These are phyloP conservation scores for Numenius arquata DNA, from an alignment of 2,113 vertebrate genomes.

Conservation along the genomic window DNA sequence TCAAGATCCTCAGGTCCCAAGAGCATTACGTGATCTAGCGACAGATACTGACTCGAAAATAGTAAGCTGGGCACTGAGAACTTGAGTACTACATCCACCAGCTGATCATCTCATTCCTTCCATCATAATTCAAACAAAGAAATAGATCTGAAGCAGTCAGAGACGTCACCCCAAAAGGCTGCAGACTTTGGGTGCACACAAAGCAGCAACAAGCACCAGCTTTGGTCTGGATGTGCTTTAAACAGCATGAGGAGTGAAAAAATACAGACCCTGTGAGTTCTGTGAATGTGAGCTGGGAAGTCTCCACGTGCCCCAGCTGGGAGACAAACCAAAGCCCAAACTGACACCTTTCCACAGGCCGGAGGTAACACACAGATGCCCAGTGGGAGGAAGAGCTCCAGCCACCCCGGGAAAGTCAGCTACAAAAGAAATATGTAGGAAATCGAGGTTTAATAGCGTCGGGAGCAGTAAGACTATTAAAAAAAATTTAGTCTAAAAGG, in stretches of 20 bases:
- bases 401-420: neutral
- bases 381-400: neutral
- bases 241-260: rapidly evolving
- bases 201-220: neutral
- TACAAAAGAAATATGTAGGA: neutral
- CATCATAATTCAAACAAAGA: neutral
- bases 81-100: neutral
- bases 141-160: neutral
- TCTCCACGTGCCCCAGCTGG: neutral
- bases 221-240: neutral
- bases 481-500: neutral
- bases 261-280: neutral
- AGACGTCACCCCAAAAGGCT: neutral
- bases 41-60: neutral
- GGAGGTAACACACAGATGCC: neutral
- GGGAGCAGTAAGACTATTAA: neutral
- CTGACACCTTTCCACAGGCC: neutral
- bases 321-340: neutral
- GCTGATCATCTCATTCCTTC: neutral
- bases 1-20: neutral
- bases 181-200: neutral
- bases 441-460: neutral
- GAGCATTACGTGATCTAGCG: neutral
- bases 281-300: neutral
- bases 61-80: neutral